A percentile compares a stretch with the other conserved stretches of the same genome.
Evolutionary conservation across 2,797 vertebrate genomes (phyloP).

Genomic region (Vipera latastei): DNA sequence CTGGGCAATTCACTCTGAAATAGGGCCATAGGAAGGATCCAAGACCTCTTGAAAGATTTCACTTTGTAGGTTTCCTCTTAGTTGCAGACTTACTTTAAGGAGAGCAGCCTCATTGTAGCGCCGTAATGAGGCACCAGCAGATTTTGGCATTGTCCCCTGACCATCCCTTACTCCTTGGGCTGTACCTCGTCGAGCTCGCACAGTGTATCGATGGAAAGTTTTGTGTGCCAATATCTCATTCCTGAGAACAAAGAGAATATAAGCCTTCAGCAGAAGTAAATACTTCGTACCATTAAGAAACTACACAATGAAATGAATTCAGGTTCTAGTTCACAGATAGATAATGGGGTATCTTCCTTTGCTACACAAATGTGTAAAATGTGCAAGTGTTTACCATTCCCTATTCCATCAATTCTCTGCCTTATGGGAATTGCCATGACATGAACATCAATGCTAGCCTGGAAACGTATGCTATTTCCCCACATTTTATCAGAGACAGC

Average conservation of each 20-base stretch:
- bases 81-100: conserved; percentile 73
- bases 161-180: conserved; percentile 85
- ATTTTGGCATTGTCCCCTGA: conserved; percentile 79
- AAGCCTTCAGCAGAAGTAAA: neutral
- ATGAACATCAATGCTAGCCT: neutral
- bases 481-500: neutral
- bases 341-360: neutral
- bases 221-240: conserved; percentile 86
- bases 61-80: neutral
- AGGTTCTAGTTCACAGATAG: neutral
- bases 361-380: neutral
- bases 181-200: conserved; percentile 88
- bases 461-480: neutral
- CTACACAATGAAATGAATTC: neutral
- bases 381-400: neutral
- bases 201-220: conserved; percentile 95
- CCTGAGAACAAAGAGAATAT: conserved; percentile 68
- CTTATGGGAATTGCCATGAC: neutral
- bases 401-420: neutral
- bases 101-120: conserved; percentile 87
- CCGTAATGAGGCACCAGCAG: conserved; percentile 87
- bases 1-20: neutral
- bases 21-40: neutral
- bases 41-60: neutral
- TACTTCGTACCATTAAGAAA: neutral